phyloP scores from a whole-genome alignment of 1,140 invertebrate species.

The Euwallacea similis region DNA sequence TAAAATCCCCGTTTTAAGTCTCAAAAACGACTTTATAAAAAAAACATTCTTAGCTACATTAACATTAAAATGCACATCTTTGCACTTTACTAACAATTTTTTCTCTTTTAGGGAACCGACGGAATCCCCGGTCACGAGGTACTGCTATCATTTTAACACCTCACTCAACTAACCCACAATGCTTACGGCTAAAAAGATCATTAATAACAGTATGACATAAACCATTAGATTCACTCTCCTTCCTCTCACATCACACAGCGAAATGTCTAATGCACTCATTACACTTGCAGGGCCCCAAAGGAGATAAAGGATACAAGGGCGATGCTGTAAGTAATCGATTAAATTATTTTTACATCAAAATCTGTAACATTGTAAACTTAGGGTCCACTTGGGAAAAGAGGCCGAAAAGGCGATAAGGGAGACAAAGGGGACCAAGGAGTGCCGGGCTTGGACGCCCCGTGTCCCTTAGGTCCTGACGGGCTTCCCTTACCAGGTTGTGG shows the following conservation, averaged over 20 bases:
- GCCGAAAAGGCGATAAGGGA: slow-evolving; percentile 86
- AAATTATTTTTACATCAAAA: neutral
- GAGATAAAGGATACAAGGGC: slow-evolving; percentile 85
- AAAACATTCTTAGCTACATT: slow-evolving; percentile 8
- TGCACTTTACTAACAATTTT: slow-evolving; percentile 3
- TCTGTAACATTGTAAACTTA: slow-evolving; percentile 48
- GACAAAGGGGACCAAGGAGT: slow-evolving; percentile 94
- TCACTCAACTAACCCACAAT: slow-evolving; percentile 4
- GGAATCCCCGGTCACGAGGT: slow-evolving; percentile 90
- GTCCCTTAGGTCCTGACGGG: slow-evolving; percentile 91
- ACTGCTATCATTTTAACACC: slow-evolving; percentile 43
- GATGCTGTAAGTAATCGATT: slow-evolving; percentile 71
- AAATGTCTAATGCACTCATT: neutral
- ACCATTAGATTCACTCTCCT: neutral
- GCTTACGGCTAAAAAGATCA: neutral
- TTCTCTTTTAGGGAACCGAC: slow-evolving; percentile 80
- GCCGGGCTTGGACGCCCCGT: slow-evolving; percentile 94
- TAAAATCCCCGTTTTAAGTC: too few relatives aligned
- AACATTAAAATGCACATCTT: neutral
- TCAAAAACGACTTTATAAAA: too few relatives aligned
- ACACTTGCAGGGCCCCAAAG: slow-evolving; percentile 75
- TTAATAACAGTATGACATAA: too few relatives aligned
- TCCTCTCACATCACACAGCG: neutral
- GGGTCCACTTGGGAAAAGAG: slow-evolving; percentile 86
- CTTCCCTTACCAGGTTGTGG: slow-evolving; percentile 92